Conservation (phyloP, 2,113 vertebrate species). For the Arizona elegans region DNA sequence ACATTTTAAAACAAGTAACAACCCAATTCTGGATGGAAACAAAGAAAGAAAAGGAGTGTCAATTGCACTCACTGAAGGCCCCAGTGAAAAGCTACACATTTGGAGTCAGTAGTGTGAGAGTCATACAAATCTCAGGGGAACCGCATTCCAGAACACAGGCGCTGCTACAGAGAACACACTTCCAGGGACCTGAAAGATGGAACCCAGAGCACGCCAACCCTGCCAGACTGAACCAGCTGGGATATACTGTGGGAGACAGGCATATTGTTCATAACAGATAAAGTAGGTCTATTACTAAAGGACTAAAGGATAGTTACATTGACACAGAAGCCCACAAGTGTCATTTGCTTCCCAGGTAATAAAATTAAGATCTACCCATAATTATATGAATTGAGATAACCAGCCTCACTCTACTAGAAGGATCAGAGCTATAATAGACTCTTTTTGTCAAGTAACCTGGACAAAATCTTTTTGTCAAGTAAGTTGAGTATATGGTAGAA, state of each 20-base stretch:
- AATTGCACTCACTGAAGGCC: neutral
- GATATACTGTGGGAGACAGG: neutral
- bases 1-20: neutral
- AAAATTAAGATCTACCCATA: neutral
- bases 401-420: neutral
- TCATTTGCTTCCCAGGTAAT: neutral
- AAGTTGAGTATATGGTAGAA: neutral
- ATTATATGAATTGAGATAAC: neutral
- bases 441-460: neutral
- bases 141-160: neutral
- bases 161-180: neutral
- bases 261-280: neutral
- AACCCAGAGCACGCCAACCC: neutral
- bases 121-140: neutral
- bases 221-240: neutral
- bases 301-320: neutral
- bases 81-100: neutral
- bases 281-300: neutral
- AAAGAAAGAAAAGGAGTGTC: neutral
- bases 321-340: neutral
- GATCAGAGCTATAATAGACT: neutral
- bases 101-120: neutral
- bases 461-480: neutral
- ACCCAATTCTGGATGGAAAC: neutral
- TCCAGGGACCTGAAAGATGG: neutral